These are phyloP conservation scores for Stichodactyla mertensii DNA, from an alignment of 64 coral and sea anemone genomes.

Conservation along the genomic window DNA sequence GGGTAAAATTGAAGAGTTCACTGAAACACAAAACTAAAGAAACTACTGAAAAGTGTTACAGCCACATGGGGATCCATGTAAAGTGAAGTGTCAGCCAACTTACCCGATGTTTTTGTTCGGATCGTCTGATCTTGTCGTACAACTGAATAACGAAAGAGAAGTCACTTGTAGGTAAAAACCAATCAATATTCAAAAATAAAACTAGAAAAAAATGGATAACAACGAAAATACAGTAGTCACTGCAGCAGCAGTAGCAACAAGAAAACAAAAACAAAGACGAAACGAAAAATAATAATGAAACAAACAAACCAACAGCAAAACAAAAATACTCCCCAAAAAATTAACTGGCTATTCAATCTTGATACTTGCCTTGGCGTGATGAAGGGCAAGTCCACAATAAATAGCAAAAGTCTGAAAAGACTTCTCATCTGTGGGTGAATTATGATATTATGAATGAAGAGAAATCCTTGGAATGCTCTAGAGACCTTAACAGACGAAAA, in stretches of 20 bases:
- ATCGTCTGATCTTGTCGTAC: conserved; percentile 98
- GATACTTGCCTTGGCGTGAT: conserved; percentile 87
- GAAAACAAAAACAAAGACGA: neutral
- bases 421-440: conserved; percentile 74
- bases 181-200: no score
- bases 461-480: neutral
- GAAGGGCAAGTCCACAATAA: conserved; percentile 93
- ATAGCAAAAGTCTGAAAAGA: conserved; percentile 99
- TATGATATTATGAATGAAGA: neutral
- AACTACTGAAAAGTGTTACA: no score
- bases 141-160: conserved; percentile 42
- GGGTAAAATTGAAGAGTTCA: neutral
- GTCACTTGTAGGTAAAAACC: neutral
- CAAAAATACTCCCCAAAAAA: no score
- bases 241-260: no score
- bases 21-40: no score
- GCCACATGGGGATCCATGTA: neutral
- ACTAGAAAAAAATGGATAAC: no score
- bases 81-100: neutral
- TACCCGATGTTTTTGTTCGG: conserved; percentile 96
- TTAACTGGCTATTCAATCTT: neutral
- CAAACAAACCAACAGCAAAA: no score
- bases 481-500: no score
- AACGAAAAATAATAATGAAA: no score
- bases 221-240: no score